These are phyloP conservation scores for Tenodera sinensis DNA, from an alignment of 2,888 invertebrate genomes.

Conservation along the genomic window DNA sequence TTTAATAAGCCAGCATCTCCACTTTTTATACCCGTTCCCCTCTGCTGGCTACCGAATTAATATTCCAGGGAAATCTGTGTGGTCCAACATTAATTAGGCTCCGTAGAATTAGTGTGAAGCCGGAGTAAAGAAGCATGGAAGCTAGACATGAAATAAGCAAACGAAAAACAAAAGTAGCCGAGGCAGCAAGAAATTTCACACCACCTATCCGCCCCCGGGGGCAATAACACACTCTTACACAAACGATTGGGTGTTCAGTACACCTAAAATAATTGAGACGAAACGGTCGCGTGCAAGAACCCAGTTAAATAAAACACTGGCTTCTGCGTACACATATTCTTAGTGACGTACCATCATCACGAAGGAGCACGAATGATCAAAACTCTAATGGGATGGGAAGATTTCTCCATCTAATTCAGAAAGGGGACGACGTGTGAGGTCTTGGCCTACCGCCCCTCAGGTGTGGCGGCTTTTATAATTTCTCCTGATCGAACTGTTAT, in stretches of 20 bases:
- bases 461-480: neutral
- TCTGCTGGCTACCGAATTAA: neutral
- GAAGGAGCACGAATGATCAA: neutral
- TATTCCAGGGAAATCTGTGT: neutral
- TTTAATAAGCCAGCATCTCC: neutral
- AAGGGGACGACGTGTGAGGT: constrained; percentile 4
- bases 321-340: neutral
- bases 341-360: neutral
- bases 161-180: neutral
- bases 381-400: neutral
- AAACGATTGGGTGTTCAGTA: neutral
- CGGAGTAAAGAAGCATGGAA: neutral
- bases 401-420: neutral
- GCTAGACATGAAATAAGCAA: neutral
- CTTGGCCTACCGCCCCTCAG: neutral
- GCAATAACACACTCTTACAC: neutral
- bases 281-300: neutral
- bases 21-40: neutral
- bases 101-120: neutral
- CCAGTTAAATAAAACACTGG: neutral
- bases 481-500: neutral
- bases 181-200: neutral
- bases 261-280: neutral
- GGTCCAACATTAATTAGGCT: neutral
- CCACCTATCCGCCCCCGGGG: neutral